Evolutionary conservation across 2,797 vertebrate species (phyloP).

Genomic region (Megalops cyprinoides): DNA sequence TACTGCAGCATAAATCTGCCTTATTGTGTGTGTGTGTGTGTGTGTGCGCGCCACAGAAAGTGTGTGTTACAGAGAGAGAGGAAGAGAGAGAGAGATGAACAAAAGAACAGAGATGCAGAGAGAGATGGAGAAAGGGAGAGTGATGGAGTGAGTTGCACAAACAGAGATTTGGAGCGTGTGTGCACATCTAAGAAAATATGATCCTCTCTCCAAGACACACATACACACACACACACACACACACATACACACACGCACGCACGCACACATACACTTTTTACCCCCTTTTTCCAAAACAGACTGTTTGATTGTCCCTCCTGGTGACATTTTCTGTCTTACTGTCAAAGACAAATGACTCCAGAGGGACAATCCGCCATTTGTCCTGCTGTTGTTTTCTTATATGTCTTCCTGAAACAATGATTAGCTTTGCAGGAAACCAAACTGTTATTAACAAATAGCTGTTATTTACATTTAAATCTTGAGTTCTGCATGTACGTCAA

Average conservation of each 20-base stretch:
- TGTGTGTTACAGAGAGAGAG: too few relatives aligned
- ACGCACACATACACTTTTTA: neutral
- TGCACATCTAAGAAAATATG: neutral
- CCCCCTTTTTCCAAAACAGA: slow-evolving; percentile 39
- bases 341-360: slow-evolving; percentile 50
- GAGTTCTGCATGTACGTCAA: slow-evolving; percentile 47
- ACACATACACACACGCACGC: neutral
- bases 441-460: slow-evolving; percentile 22
- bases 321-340: slow-evolving; percentile 49
- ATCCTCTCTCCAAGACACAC: too few relatives aligned
- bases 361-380: slow-evolving; percentile 44
- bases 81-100: too few relatives aligned
- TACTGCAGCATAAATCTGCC: neutral
- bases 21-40: neutral
- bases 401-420: slow-evolving; percentile 25
- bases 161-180: neutral
- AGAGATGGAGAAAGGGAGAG: too few relatives aligned
- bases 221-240: neutral
- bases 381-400: slow-evolving; percentile 39
- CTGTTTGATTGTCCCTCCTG: slow-evolving; percentile 39
- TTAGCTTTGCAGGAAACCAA: slow-evolving; percentile 29
- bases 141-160: too few relatives aligned
- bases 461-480: slow-evolving; percentile 30
- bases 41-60: too few relatives aligned
- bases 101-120: too few relatives aligned